These are phyloP conservation scores for Chamaetylas fuelleborni DNA, from an alignment of 2,113 vertebrate species.

Conservation along the genomic window DNA sequence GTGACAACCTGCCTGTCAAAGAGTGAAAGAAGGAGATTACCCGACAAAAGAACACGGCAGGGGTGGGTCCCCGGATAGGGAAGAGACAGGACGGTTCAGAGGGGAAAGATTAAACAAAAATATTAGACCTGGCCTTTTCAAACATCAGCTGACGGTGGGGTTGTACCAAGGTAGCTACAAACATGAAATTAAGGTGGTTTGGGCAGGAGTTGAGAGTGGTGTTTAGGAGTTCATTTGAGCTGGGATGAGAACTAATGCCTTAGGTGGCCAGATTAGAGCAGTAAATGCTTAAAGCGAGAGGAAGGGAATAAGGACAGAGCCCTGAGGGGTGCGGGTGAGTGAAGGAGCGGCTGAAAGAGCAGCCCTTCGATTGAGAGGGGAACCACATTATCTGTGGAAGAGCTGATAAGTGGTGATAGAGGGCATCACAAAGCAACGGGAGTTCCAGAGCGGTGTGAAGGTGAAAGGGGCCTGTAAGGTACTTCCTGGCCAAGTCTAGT, in stretches of 20 bases:
- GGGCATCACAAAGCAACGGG: background rate
- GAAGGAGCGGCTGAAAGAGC: background rate
- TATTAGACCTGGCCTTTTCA: background rate
- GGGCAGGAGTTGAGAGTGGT: background rate
- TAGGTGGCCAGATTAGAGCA: background rate
- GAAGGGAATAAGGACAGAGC: background rate
- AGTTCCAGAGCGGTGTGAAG: background rate
- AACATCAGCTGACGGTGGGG: background rate
- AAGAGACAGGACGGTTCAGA: background rate
- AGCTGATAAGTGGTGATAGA: background rate
- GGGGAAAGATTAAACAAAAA: background rate
- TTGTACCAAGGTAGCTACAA: background rate
- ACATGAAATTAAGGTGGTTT: background rate
- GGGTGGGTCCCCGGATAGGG: background rate
- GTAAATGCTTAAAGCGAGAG: background rate
- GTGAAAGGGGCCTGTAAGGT: background rate
- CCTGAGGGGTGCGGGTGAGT: background rate
- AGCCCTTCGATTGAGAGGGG: background rate
- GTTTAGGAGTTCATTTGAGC: background rate
- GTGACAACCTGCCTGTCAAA: slow-evolving; percentile 9
- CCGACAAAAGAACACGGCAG: background rate
- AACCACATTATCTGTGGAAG: background rate
- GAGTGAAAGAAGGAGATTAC: background rate
- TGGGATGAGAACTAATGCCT: background rate
- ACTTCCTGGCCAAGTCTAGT: background rate